Evolutionary conservation across 2,797 vertebrate species (phyloP).

Genomic region (Pelobates cultripes): DNA sequence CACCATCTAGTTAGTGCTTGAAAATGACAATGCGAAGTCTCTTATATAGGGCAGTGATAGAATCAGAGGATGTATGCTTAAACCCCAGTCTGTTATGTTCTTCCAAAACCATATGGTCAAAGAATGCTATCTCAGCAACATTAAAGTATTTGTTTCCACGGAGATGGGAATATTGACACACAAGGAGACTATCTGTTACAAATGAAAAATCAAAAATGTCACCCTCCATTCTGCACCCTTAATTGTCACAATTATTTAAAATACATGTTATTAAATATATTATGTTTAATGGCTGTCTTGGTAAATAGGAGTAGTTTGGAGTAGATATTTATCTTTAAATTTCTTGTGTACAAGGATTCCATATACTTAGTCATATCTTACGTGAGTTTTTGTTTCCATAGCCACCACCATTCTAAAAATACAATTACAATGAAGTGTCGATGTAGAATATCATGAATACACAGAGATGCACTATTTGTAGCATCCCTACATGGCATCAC

Average conservation of each 20-base stretch:
- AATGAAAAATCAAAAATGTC: background rate
- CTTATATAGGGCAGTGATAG: background rate
- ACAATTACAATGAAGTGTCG: no score
- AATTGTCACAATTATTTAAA: background rate
- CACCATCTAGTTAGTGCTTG: background rate
- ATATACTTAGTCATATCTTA: no score
- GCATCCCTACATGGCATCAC: no score
- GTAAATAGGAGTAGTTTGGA: background rate
- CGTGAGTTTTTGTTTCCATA: no score
- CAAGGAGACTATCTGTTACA: constrained; percentile 33
- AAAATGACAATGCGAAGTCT: background rate
- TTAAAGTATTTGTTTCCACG: constrained; percentile 12
- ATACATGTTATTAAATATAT: background rate
- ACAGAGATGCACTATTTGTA: no score
- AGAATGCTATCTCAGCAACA: background rate
- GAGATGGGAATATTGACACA: constrained; percentile 6
- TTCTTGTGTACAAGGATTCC: no score
- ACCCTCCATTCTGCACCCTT: background rate
- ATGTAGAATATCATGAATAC: no score
- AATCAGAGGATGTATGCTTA: background rate
- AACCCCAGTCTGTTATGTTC: background rate
- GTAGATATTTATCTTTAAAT: no score
- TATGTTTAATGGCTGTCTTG: background rate
- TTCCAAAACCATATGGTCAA: background rate
- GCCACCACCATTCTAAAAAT: no score